Evolutionary conservation across 2,113 vertebrate species (phyloP).

Genomic region (Tachysurus vachellii): DNA sequence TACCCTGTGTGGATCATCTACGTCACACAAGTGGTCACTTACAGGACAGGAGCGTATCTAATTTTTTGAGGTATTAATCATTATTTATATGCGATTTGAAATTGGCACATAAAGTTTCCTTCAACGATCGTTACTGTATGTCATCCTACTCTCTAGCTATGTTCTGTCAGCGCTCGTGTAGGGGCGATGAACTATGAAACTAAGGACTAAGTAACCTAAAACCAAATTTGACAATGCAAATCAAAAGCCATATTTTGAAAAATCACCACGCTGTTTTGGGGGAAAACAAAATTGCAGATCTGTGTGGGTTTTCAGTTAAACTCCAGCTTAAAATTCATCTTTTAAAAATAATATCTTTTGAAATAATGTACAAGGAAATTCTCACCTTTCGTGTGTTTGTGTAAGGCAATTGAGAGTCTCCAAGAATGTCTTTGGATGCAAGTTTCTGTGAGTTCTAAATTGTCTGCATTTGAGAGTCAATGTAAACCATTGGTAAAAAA

Average conservation of each 20-base stretch:
- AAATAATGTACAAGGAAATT: background rate
- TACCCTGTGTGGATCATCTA: background rate
- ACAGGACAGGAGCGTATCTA: background rate
- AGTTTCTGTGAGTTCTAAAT: background rate
- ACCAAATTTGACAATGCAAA: too few relatives aligned
- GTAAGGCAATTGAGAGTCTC: background rate
- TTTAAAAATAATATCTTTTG: background rate
- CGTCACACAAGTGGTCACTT: background rate
- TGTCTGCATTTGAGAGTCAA: background rate
- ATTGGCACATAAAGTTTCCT: background rate
- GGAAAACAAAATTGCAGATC: background rate
- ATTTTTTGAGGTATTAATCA: background rate
- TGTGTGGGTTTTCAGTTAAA: background rate
- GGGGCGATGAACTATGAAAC: background rate
- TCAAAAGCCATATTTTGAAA: background rate
- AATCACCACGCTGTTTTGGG: background rate
- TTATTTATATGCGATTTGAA: background rate
- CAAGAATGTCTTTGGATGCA: background rate
- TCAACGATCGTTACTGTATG: background rate
- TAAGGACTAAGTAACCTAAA: background rate
- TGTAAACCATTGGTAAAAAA: background rate
- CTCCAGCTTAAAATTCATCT: background rate
- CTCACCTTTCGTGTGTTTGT: background rate
- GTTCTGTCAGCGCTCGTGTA: background rate
- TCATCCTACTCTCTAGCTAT: too few relatives aligned